These are phyloP conservation scores for Phortica magna DNA, from an alignment of 2,888 invertebrate species.

Conservation along the genomic window DNA sequence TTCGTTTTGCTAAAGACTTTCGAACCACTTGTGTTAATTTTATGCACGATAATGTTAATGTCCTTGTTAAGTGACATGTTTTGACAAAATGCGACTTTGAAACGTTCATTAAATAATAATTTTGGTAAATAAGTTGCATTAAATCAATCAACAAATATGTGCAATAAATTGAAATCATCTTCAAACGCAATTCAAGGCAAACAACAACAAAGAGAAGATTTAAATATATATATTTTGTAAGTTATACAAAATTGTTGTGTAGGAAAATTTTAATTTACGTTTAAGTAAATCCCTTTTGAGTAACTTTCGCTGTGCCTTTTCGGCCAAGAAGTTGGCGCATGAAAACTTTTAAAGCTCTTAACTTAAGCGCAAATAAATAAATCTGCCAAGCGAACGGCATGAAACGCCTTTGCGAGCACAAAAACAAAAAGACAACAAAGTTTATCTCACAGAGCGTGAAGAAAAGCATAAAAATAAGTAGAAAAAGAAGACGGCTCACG, in stretches of 20 bases:
- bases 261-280: not conserved
- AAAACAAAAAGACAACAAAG: not conserved
- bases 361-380: constrained; percentile 23
- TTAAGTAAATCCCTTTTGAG: not conserved
- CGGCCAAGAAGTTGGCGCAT: not conserved
- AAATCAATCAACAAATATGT: no score
- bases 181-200: no score
- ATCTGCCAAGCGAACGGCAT: not conserved
- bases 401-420: not conserved
- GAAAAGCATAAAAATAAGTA: constrained; percentile 11
- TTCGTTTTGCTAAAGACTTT: no score
- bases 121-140: no score
- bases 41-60: no score
- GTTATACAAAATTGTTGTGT: no score
- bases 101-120: not conserved
- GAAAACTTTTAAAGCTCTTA: constrained; percentile 9
- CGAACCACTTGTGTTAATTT: no score
- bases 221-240: no score
- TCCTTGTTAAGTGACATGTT: no score
- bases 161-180: no score
- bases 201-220: no score
- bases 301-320: not conserved
- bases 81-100: not conserved
- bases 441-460: not conserved
- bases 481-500: not conserved